phyloP scores from a whole-genome alignment of 2,797 vertebrate genomes.

The Catamblyrhynchus diadema region DNA sequence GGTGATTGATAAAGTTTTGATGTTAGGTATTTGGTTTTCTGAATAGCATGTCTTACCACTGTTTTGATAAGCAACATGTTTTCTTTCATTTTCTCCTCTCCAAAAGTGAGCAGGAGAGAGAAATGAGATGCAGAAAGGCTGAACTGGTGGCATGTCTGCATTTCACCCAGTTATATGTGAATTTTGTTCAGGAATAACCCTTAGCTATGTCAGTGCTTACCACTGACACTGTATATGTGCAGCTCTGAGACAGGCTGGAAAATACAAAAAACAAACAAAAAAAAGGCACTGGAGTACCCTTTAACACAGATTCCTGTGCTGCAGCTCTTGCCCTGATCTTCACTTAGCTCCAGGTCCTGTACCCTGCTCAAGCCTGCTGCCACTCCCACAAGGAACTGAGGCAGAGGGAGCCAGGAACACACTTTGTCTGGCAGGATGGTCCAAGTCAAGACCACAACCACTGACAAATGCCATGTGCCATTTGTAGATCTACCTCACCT shows the following conservation, averaged over 20 bases:
- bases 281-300: neutral
- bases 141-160: neutral
- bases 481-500: slow-evolving; percentile 41
- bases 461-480: neutral
- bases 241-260: neutral
- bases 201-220: neutral
- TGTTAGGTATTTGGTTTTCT: neutral
- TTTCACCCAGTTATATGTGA: neutral
- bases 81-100: neutral
- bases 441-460: neutral
- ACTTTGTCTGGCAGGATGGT: neutral
- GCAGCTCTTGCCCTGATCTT: neutral
- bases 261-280: accelerated
- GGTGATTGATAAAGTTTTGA: neutral
- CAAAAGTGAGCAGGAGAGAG: neutral
- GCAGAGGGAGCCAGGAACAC: neutral
- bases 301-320: neutral
- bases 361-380: neutral
- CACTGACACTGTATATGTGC: neutral
- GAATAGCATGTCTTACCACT: neutral
- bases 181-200: neutral
- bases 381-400: neutral
- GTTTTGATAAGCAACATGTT: neutral
- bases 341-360: neutral
- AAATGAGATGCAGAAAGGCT: neutral